Evolutionary conservation across 1,140 invertebrate species (phyloP), one percentile per base, ranked within the genome.

Genomic region (Brachionus manjavacas): DNA sequence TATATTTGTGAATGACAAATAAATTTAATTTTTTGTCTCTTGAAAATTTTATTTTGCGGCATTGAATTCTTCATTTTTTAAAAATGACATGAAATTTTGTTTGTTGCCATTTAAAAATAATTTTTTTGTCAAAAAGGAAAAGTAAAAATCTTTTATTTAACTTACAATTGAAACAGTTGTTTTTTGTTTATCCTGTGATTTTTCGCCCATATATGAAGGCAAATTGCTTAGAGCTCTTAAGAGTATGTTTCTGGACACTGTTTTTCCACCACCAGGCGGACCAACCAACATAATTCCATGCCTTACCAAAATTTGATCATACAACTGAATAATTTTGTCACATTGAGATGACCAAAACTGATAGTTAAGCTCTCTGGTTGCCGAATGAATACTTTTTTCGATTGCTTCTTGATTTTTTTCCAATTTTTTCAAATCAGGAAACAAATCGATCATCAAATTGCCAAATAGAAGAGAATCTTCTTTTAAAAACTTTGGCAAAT

Each of bases 391-490:
- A 12, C 41, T 70, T n/a, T 64, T 72, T 49, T 74, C 43, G 11
- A 74, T 84, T 28, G 68, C 46, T 25, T 55, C 39, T 74, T 83
- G 81, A 70, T 68, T 72, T 31, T 70, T 83, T n/a, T 68, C 16
- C n/a, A 68, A 35, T 23, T 70, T 46, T 43, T 46, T 28, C 31
- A 70, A 46, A 39, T 92, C 92, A 0, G 94, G 94, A 89, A 95
- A 95, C 78, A 95, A 92, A 88, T 95, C 94, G 25, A 92, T 92
- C 89, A 94, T 94, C 86, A 95, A 94, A 14, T 93, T 94, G 87
- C 92, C 92, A 88, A 95, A 95, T 0, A 95, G 88, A 0, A 94
- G 93, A 70, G 95, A 90, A 90, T 96, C 95, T 85, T 94, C 92
- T 0, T 93, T 91, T 0, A 94, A 94, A 60, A 96, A 89, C 76